phyloP scores from a whole-genome alignment of 2,888 invertebrate species.

The Apomyelois bistriatella region DNA sequence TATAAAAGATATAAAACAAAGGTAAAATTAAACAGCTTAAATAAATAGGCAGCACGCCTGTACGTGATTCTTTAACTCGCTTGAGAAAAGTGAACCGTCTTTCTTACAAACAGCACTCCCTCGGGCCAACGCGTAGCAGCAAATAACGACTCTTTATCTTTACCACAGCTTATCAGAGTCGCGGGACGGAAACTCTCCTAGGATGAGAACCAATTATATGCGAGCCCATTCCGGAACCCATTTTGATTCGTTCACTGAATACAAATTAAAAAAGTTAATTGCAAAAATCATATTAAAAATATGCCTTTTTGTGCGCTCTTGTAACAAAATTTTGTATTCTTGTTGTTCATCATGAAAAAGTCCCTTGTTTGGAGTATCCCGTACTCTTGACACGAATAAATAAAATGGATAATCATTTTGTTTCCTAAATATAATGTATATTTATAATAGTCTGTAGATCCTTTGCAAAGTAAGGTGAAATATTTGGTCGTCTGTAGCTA shows the following conservation, averaged over 20 bases:
- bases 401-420: too few relatives aligned
- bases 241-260: slow-evolving; percentile 9
- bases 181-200: slow-evolving; percentile 1
- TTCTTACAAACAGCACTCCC: slow-evolving; percentile 29
- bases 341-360: too few relatives aligned
- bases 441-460: too few relatives aligned
- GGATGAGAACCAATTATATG: slow-evolving; percentile 9
- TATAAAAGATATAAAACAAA: slow-evolving; percentile 38
- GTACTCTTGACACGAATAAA: too few relatives aligned
- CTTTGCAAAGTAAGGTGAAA: too few relatives aligned
- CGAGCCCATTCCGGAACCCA: slow-evolving; percentile 2
- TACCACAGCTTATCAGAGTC: slow-evolving; percentile 9
- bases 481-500: too few relatives aligned
- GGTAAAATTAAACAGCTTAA: slow-evolving; percentile 56
- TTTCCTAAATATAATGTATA: too few relatives aligned
- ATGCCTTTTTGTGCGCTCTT: too few relatives aligned
- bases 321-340: too few relatives aligned
- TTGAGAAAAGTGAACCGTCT: slow-evolving; percentile 31
- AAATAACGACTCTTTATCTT: slow-evolving; percentile 16
- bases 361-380: too few relatives aligned
- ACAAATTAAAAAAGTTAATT: slow-evolving; percentile 11
- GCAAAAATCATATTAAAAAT: too few relatives aligned
- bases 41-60: slow-evolving; percentile 49
- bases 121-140: background rate
- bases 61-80: slow-evolving; percentile 41